Percentiles rank a stretch among this genome's conserved stretches.
phyloP scores from a whole-genome alignment of 2,888 invertebrate genomes.

The Chamaedrilus cognettii region DNA sequence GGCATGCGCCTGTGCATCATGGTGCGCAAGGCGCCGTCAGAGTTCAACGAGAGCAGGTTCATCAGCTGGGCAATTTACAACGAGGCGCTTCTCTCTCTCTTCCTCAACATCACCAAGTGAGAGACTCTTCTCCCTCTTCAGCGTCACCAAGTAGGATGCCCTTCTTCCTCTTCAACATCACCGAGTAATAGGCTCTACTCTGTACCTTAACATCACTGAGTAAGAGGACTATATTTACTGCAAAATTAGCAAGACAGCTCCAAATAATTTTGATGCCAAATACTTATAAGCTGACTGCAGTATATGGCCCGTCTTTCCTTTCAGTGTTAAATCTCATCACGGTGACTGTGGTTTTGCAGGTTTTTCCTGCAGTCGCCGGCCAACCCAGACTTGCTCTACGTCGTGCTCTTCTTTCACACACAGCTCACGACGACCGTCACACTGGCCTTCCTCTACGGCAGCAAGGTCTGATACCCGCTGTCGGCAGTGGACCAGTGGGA shows the following conservation, averaged over 20 bases:
- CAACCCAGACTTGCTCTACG: constrained; percentile 91
- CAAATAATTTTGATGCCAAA: too few relatives aligned
- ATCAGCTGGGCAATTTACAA: constrained; percentile 98
- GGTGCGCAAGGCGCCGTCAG: constrained; percentile 93
- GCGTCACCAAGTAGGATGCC: too few relatives aligned
- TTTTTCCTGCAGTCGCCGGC: constrained; percentile 93
- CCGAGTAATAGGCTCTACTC: too few relatives aligned
- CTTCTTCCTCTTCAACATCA: constrained; percentile 91
- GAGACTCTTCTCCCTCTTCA: too few relatives aligned
- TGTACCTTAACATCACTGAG: too few relatives aligned
- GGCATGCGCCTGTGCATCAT: constrained; percentile 93
- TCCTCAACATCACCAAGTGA: constrained; percentile 96
- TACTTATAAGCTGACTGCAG: too few relatives aligned
- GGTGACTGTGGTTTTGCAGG: constrained; percentile 69
- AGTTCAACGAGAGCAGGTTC: constrained; percentile 96
- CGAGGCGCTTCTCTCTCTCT: constrained; percentile 91
- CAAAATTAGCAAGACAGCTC: too few relatives aligned
- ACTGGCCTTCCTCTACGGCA: constrained; percentile 89
- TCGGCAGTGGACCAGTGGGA: too few relatives aligned
- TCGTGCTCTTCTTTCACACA: constrained; percentile 95
- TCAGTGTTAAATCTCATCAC: too few relatives aligned
- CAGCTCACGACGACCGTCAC: constrained; percentile 91
- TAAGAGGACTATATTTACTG: constrained; percentile 86
- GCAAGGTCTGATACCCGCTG: constrained; percentile 81
- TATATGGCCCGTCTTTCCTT: too few relatives aligned